Evolutionary conservation across 2,113 vertebrate species (phyloP).

Genomic region (Regulus satrapa): DNA sequence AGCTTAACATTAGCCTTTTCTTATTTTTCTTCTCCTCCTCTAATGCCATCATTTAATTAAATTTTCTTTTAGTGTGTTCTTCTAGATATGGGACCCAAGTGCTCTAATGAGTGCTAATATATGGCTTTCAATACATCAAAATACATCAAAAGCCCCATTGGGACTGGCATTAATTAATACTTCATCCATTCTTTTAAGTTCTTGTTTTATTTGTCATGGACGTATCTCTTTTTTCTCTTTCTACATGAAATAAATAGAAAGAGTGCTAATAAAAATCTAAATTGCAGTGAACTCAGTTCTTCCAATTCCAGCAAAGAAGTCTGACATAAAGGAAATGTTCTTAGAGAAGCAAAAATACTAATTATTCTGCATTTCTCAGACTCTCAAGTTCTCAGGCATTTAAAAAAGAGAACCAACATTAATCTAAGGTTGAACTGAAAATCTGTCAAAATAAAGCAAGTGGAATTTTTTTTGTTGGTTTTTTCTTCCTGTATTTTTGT

Average conservation of each 20-base stretch:
- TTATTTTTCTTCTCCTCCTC: background rate
- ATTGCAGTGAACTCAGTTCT: background rate
- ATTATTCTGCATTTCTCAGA: background rate
- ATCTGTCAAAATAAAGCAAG: background rate
- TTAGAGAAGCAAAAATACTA: background rate
- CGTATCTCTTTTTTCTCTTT: background rate
- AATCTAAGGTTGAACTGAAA: background rate
- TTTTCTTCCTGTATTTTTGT: background rate
- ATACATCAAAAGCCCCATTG: background rate
- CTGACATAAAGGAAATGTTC: background rate
- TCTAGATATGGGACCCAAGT: background rate
- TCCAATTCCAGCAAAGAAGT: background rate
- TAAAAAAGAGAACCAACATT: background rate
- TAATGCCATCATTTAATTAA: background rate
- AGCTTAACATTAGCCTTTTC: background rate
- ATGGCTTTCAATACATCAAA: background rate
- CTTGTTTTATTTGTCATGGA: background rate
- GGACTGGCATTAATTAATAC: background rate
- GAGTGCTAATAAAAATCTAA: background rate
- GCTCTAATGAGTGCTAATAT: fast-evolving
- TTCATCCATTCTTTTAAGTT: background rate
- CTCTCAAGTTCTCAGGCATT: background rate
- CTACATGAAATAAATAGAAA: background rate
- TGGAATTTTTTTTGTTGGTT: background rate
- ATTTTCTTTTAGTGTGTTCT: background rate